These are phyloP conservation scores for Myzus persicae DNA, from an alignment of 1,140 invertebrate species.

Conservation along the genomic window DNA sequence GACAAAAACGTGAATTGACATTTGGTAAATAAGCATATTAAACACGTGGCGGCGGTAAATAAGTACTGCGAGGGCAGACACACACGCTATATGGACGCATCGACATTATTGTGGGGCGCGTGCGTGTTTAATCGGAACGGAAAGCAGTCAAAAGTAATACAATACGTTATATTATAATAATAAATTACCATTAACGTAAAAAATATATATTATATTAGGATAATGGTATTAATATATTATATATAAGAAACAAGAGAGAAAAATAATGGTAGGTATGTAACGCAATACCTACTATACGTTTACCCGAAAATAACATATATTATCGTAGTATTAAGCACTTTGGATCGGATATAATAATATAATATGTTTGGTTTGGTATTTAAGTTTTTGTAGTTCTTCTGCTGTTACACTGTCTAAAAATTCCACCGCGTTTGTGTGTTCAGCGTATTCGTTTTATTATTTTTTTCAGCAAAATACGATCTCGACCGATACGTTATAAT, in stretches of 20 bases:
- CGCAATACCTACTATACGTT: neutral
- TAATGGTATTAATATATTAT: neutral
- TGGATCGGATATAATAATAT: neutral
- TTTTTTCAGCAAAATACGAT: neutral
- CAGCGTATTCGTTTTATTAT: neutral
- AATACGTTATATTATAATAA: neutral
- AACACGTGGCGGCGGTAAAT: neutral
- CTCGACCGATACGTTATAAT: neutral
- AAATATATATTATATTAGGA: neutral
- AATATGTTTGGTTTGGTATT: neutral
- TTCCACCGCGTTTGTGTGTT: neutral
- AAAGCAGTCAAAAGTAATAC: neutral
- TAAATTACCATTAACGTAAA: neutral
- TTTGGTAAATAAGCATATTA: conserved; percentile 7
- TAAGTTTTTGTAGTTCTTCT: conserved; percentile 20
- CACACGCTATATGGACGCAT: neutral
- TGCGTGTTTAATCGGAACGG: conserved; percentile 5
- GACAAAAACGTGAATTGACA: conserved; percentile 21
- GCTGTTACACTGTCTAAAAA: conserved; percentile 39
- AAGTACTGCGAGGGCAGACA: neutral
- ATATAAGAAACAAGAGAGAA: neutral
- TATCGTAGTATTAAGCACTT: neutral
- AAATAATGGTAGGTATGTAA: neutral
- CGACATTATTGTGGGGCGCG: neutral
- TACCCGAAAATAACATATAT: neutral